Base-by-base conservation (phyloP, 2,888 invertebrate species). In the Ctena decussata region DNA sequence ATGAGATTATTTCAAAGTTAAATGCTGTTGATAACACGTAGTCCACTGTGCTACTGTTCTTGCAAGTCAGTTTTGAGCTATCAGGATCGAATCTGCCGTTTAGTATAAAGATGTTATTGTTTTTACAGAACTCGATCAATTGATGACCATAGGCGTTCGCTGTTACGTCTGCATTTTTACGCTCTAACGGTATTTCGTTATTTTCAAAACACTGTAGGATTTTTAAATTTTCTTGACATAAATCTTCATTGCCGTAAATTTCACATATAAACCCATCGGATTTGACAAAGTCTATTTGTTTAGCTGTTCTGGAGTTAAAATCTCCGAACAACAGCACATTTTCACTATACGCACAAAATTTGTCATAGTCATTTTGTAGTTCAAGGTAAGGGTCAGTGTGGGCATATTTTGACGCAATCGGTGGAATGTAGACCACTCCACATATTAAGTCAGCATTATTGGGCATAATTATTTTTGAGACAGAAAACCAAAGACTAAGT, bases 341-440 rank as follows among this genome's bases (percentile, higher is more conserved):
- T 1, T 49, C 0, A 30, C 35, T 8, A 21, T 44, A 12, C 18
- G 8, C 44, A 44, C 44, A 44, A 49, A 49, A 73, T 3, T 49
- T 49, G n/a, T 73, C 49, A 32, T 46, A 46, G 0, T 49, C 73
- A 32, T 11, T 30, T 73, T 73, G 73, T 21, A 73, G 32, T n/a
- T 73, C 73, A 18, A 49, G 73, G 30, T 73, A 73, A 24, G 73
- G 73, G n/a, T 73, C 73, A 0, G 27, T 3, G 18, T 46, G 15
- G n/a, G 46, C 24, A 73, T 73, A 73, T 44, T 49, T 73, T 8
- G 73, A 30, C n/a, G 46, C 32, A 30, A 49, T 73, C 3, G 73
- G 73, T 46, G 73, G 73, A 18, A 73, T 73, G 32, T 73, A 73
- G 24, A 49, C 39, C 1, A 49, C 32, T n/a, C 73, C 73, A 73